Conservation (phyloP, 2,888 invertebrate genomes). For the Unio pictorum region DNA sequence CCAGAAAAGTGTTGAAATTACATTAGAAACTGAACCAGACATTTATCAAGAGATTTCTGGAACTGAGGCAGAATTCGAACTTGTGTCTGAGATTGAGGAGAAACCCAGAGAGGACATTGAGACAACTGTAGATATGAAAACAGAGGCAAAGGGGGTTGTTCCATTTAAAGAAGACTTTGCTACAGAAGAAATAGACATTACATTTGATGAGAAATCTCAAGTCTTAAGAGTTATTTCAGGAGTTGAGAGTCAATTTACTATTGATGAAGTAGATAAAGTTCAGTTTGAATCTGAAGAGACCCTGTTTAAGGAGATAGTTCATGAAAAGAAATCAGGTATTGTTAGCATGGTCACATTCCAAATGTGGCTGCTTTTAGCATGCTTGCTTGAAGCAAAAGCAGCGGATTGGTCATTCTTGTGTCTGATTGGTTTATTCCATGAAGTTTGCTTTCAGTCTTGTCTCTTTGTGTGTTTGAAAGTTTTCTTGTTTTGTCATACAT, state of each 20-base stretch:
- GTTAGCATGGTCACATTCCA: too few relatives aligned
- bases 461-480: too few relatives aligned
- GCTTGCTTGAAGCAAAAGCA: too few relatives aligned
- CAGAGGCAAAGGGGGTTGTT: background rate
- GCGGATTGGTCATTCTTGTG: too few relatives aligned
- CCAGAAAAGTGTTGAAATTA: background rate
- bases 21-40: background rate
- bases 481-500: too few relatives aligned
- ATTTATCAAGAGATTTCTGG: constrained; percentile 25
- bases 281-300: constrained; percentile 2
- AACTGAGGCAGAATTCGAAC: constrained; percentile 63
- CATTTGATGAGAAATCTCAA: constrained; percentile 4
- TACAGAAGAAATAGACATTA: constrained; percentile 1
- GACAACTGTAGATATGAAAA: constrained; percentile 2
- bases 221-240: background rate
- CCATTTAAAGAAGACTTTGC: background rate
- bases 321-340: too few relatives aligned
- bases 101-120: background rate
- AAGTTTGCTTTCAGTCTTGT: too few relatives aligned
- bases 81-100: constrained; percentile 4
- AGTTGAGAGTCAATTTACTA: background rate
- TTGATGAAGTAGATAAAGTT: constrained; percentile 2
- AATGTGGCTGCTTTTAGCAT: too few relatives aligned
- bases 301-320: constrained; percentile 1
- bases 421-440: too few relatives aligned